A percentile compares a stretch with the other conserved stretches of the same genome.
Conservation (phyloP, 2,113 vertebrate genomes). For the Labeo rohita region DNA sequence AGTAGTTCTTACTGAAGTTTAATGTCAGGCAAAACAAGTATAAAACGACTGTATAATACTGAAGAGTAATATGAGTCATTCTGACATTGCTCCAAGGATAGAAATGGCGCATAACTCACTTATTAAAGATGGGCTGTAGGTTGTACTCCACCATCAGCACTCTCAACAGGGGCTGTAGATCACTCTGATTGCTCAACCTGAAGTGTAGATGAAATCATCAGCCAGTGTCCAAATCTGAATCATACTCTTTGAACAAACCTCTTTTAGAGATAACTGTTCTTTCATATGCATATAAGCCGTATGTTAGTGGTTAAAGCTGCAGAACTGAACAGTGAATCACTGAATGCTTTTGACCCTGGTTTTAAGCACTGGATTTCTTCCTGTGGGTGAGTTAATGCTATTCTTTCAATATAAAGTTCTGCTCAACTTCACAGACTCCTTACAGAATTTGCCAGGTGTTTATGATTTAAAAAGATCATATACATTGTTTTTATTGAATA, state of each 20-base stretch:
- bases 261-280: slow-evolving; percentile 2
- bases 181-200: slow-evolving; percentile 84
- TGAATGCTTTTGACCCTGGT: not conserved
- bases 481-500: not conserved
- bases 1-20: not conserved
- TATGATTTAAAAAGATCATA: not conserved
- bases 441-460: not conserved
- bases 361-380: not conserved
- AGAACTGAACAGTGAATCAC: not conserved
- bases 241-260: slow-evolving; percentile 11
- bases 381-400: not conserved
- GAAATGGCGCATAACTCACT: slow-evolving; percentile 69
- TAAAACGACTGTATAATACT: not conserved
- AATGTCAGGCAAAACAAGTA: not conserved
- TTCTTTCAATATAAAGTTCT: slow-evolving; percentile 2
- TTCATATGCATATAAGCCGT: not conserved
- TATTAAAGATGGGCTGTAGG: slow-evolving; percentile 74
- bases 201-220: slow-evolving; percentile 38
- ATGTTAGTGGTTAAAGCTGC: slow-evolving; percentile 3
- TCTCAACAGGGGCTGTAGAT: slow-evolving; percentile 73
- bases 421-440: not conserved
- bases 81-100: slow-evolving; percentile 15
- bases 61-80: slow-evolving; percentile 29
- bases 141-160: slow-evolving; percentile 81
- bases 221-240: slow-evolving; percentile 19